Base-by-base conservation (phyloP, 2,113 vertebrate genomes). In the Lota lota region DNA sequence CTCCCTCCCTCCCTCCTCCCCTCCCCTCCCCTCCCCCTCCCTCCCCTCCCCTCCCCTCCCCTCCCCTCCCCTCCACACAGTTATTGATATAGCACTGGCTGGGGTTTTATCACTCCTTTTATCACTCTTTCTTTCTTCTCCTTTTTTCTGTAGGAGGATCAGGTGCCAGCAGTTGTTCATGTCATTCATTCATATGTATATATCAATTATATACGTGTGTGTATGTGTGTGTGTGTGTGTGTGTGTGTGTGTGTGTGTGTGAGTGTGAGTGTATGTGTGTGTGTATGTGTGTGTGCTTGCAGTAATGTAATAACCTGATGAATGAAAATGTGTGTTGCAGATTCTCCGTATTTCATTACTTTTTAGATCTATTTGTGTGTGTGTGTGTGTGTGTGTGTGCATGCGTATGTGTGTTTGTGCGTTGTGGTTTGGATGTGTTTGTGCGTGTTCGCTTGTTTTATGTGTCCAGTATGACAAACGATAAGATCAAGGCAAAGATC, bases 401-500 rank as follows among this genome's bases (percentile, higher is more conserved):
- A 10, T 58, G 58, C n/a, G 6, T 22, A 5, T 33, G 24, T 33
- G 24, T 72, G 75, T 74, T 21, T 17, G 22, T 40, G 47, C 24
- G 17, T 22, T 53, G 22, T 66, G 21, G 28, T 47, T 54, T 40
- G 21, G 12, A 20, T 57, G 59, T 47, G 20, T 51, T n/a, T 67
- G 22, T 36, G 62, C 4, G 20, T 60, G 61, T 58, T 11, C 58
- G 74, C 36, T 68, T 22, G 12, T 58, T 64, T 67, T 75, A 53
- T 24, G 61, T 64, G 60, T 61, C 11, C 17, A 61, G 68, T 12
- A 16, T 7, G 56, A 40, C 24, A 22, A 47, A 67, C 10, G 59
- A 74, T 70, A 68, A 79, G 65, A 77, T 79, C 75, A 73, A 75
- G 84, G 4, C n/a, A 18, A 47, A 90, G 92, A 92, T 94, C 91